Evolutionary conservation across 2,113 vertebrate genomes (phyloP).

Genomic region (Ammodytes dubius): DNA sequence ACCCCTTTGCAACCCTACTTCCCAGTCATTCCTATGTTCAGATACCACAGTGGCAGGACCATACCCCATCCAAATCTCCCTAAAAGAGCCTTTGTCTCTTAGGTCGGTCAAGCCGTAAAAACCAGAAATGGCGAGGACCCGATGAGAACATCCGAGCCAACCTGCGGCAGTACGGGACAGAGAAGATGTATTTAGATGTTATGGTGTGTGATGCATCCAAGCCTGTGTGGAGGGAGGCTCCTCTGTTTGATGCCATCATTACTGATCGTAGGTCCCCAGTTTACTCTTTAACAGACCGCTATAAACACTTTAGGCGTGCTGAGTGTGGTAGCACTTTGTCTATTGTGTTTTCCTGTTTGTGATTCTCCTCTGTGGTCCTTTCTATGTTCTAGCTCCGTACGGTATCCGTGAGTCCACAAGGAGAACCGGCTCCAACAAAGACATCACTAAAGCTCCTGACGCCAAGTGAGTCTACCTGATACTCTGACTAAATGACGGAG

Average conservation of each 20-base stretch:
- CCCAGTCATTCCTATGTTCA: neutral
- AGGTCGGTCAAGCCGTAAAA: constrained; percentile 97
- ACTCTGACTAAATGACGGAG: neutral
- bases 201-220: constrained; percentile 95
- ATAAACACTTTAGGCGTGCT: neutral
- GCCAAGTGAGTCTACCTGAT: constrained; percentile 84
- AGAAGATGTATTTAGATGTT: constrained; percentile 92
- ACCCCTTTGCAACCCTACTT: too few species aligned
- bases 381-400: constrained; percentile 89
- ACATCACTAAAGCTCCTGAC: constrained; percentile 86
- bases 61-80: neutral
- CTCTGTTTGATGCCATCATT: constrained; percentile 93
- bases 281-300: constrained; percentile 1
- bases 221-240: constrained; percentile 88
- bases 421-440: constrained; percentile 93
- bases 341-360: neutral
- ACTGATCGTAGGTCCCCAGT: constrained; percentile 92
- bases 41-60: neutral
- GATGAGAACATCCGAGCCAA: constrained; percentile 99
- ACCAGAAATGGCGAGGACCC: constrained; percentile 98
- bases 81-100: neutral
- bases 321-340: neutral
- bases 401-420: constrained; percentile 97
- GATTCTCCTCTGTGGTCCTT: neutral
- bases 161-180: constrained; percentile 93